A percentile compares a stretch with the other conserved stretches of the same genome.
Conservation (phyloP, 2,797 vertebrate species). For the Pangasius mekongensis region DNA sequence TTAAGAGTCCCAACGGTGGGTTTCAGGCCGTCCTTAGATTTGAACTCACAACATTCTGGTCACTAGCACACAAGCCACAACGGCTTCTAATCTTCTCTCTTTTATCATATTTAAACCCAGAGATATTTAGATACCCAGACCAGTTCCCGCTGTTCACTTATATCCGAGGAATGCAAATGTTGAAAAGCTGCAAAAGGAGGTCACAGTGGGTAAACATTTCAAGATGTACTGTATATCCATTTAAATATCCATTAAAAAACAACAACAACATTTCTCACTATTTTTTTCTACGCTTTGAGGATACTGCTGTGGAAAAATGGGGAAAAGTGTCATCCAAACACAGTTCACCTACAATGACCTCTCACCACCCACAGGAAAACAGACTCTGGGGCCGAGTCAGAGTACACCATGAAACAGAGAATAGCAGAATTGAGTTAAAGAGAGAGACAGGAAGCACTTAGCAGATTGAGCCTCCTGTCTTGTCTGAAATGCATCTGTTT, state of each 20-base stretch:
- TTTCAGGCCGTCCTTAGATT: background rate
- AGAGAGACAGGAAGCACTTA: constrained; percentile 8
- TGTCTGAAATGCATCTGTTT: constrained; percentile 61
- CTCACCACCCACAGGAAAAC: constrained; percentile 16
- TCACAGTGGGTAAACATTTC: background rate
- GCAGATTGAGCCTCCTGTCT: constrained; percentile 47
- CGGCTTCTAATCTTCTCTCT: background rate
- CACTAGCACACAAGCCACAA: background rate
- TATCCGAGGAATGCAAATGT: background rate
- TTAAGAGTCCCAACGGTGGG: background rate
- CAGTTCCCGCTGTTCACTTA: background rate
- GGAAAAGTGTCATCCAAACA: background rate
- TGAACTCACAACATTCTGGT: background rate
- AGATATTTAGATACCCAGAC: background rate
- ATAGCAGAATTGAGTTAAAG: background rate
- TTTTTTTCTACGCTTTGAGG: background rate
- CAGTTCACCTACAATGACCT: constrained; percentile 20
- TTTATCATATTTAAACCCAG: background rate
- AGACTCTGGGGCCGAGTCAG: constrained; percentile 11
- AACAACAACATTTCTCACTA: background rate
- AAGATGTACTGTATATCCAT: background rate
- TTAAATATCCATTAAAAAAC: background rate
- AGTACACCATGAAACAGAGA: background rate
- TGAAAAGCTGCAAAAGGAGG: background rate
- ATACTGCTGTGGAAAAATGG: background rate